Conservation (phyloP, 2,888 invertebrate species). For the Amphipyra tragopoginis region DNA sequence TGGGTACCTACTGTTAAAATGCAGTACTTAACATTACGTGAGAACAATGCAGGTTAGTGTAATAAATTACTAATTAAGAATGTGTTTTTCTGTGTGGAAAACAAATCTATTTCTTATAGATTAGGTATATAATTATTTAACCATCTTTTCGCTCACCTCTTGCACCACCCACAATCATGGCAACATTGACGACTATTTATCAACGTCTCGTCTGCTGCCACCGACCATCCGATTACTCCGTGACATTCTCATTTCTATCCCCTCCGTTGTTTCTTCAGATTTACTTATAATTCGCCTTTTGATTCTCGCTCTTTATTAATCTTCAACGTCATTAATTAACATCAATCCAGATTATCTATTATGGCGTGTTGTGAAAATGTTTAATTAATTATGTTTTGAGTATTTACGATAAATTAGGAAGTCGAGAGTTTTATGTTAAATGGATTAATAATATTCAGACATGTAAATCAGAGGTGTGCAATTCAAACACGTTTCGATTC, state of each 20-base stretch:
- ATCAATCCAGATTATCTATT: slow-evolving; percentile 72
- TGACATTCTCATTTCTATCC: slow-evolving; percentile 84
- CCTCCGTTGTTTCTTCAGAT: slow-evolving; percentile 72
- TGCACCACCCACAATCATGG: slow-evolving; percentile 35
- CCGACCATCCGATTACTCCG: slow-evolving; percentile 85
- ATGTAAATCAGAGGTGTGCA: too few relatives aligned
- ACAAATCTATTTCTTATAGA: too few relatives aligned
- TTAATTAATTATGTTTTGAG: slow-evolving; percentile 34
- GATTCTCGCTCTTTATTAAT: slow-evolving; percentile 80
- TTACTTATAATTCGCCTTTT: slow-evolving; percentile 87
- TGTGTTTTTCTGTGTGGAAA: too few relatives aligned
- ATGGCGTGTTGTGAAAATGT: slow-evolving; percentile 46
- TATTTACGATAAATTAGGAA: slow-evolving; percentile 26
- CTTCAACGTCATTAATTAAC: slow-evolving; percentile 84
- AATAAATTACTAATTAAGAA: too few relatives aligned
- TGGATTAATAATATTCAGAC: too few relatives aligned
- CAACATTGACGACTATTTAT: slow-evolving; percentile 79
- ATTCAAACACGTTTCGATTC: too few relatives aligned
- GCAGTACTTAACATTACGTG: too few relatives aligned
- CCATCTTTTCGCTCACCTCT: slow-evolving; percentile 28
- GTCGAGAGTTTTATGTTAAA: slow-evolving; percentile 15
- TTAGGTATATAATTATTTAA: too few relatives aligned
- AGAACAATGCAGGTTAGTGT: too few relatives aligned
- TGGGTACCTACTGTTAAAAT: too few relatives aligned
- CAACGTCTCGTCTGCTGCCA: slow-evolving; percentile 80